These are phyloP conservation scores for Gobionotothen gibberifrons DNA, from an alignment of 2,797 vertebrate genomes.

Conservation along the genomic window DNA sequence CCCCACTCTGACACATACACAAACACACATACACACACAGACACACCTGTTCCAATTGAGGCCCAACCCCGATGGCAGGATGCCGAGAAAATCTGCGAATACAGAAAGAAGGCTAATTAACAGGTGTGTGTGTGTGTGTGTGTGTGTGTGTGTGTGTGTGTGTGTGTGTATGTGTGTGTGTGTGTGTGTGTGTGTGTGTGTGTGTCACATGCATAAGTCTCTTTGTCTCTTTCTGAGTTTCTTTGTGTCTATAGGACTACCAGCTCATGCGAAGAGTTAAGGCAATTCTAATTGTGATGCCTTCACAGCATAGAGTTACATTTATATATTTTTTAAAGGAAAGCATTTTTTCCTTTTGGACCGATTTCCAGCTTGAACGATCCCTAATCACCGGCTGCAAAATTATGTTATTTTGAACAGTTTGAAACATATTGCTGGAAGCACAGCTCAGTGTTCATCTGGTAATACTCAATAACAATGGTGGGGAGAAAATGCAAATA, in stretches of 20 bases:
- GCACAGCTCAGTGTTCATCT: not conserved
- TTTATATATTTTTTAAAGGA: not conserved
- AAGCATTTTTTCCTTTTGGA: not conserved
- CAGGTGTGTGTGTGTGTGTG: slow-evolving; percentile 15
- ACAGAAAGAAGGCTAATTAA: slow-evolving; percentile 72
- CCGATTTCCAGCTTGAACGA: not conserved
- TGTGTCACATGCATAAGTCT: not conserved
- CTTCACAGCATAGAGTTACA: not conserved
- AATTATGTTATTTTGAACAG: not conserved
- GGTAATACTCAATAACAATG: no score
- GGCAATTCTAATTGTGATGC: not conserved
- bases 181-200: no score
- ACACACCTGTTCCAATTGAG: slow-evolving; percentile 29
- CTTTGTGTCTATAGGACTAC: not conserved
- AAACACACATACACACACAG: not conserved
- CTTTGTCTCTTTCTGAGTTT: not conserved
- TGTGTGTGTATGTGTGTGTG: no score
- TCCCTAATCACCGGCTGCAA: not conserved
- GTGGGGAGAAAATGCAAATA: not conserved
- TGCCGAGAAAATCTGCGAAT: slow-evolving; percentile 65
- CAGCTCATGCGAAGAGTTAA: not conserved
- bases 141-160: no score
- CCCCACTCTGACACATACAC: not conserved
- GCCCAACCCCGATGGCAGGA: slow-evolving; percentile 50
- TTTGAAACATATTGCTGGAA: not conserved